A percentile compares a stretch with the other conserved stretches of the same genome.
These are phyloP conservation scores for Colius striatus DNA, from an alignment of 2,113 vertebrate species.

Conservation along the genomic window DNA sequence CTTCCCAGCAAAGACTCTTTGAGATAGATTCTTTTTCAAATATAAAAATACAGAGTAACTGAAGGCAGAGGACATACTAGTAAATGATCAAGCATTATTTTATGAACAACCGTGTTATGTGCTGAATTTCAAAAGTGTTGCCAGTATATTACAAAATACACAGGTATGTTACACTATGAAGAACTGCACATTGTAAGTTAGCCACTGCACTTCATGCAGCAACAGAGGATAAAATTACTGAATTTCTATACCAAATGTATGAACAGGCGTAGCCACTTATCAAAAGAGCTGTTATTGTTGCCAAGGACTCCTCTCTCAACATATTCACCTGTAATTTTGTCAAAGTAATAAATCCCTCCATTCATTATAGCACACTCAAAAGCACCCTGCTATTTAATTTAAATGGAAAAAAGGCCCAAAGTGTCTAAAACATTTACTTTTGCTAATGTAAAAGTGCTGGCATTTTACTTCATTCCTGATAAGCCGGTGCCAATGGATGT, in stretches of 20 bases:
- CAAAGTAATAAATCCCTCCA: conserved; percentile 77
- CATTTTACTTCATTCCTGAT: conserved; percentile 83
- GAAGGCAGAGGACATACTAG: neutral
- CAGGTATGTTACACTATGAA: neutral
- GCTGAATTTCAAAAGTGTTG: conserved; percentile 18
- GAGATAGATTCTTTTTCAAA: neutral
- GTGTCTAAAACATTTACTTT: conserved; percentile 86
- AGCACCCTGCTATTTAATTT: conserved; percentile 73
- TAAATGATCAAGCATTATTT: conserved; percentile 21
- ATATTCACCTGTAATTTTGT: conserved; percentile 74
- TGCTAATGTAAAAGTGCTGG: conserved; percentile 83
- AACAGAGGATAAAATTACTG: conserved; percentile 30
- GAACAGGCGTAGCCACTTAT: conserved; percentile 66
- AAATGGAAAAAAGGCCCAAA: conserved; percentile 72
- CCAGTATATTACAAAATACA: neutral
- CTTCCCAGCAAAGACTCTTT: neutral
- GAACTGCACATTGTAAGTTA: conserved; percentile 9
- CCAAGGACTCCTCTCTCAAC: conserved; percentile 67
- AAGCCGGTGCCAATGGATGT: conserved; percentile 82
- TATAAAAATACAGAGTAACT: neutral
- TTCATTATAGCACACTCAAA: conserved; percentile 71
- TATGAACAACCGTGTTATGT: neutral
- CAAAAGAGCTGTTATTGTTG: conserved; percentile 68
- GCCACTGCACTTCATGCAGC: conserved; percentile 20
- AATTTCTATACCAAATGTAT: conserved; percentile 66